phyloP scores from a whole-genome alignment of 2,797 vertebrate species.

The Cichlasoma orientale region DNA sequence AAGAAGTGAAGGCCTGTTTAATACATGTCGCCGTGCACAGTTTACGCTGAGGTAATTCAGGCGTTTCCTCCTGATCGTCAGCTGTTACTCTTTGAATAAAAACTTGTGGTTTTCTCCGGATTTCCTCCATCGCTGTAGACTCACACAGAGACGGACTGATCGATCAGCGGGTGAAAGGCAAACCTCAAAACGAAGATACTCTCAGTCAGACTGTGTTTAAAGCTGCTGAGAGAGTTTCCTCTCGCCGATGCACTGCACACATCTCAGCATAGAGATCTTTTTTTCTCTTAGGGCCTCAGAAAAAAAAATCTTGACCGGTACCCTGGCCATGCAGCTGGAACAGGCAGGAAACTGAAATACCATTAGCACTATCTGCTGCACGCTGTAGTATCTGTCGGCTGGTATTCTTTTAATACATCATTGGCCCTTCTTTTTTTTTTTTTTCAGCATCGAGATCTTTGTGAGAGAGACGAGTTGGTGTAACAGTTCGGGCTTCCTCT shows the following conservation, averaged over 20 bases:
- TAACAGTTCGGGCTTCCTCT: not conserved
- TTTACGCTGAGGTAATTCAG: not conserved
- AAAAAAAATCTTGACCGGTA: too few relatives aligned
- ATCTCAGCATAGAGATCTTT: not conserved
- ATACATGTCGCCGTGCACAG: accelerated
- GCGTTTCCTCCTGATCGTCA: not conserved
- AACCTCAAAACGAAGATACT: not conserved
- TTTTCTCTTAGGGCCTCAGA: too few relatives aligned
- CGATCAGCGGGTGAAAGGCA: not conserved
- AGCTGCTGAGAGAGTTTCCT: not conserved
- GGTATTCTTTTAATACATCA: too few relatives aligned
- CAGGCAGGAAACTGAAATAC: too few relatives aligned
- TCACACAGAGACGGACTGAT: not conserved
- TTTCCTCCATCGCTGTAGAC: not conserved
- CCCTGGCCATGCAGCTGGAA: too few relatives aligned
- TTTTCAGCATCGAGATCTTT: not conserved
- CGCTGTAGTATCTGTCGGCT: too few relatives aligned
- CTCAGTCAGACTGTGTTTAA: accelerated
- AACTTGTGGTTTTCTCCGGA: not conserved
- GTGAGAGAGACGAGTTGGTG: accelerated
- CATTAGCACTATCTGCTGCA: too few relatives aligned
- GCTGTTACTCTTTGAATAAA: accelerated
- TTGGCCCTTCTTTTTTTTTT: too few relatives aligned
- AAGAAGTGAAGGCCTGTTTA: not conserved
- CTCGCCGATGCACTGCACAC: not conserved